Base-by-base conservation (phyloP, 2,888 invertebrate species). In the Habrosyne pyritoides region DNA sequence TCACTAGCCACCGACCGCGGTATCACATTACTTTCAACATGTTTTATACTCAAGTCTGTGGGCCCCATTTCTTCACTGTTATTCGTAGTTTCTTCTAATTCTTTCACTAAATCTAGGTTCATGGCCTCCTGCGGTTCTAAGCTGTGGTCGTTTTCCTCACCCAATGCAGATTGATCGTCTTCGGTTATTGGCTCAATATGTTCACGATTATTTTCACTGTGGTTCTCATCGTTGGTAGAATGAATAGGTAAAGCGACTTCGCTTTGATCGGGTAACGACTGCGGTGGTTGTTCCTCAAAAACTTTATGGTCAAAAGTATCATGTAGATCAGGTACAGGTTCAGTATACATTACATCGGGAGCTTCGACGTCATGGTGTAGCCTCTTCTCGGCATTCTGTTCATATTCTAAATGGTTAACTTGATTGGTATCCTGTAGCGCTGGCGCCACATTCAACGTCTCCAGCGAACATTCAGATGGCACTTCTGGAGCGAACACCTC, bases 41-140 rank as follows among this genome's bases (percentile, higher is more conserved):
- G 76, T 79, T 88, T 93, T 75, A 92, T 80, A 73, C 93, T 93
- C 67, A 95, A 77, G 82, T 95, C 94, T 10, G 94, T 94, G 5
- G 94, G 94, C 57, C 89, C 83, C 54, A 92, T 81, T 56, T 93
- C 93, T 49, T 91, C 93, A 63, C 73, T 72, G 30, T 74, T 12
- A 69, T 56, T n/a, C 77, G 75, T 56, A 2, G n/a, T n/a, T 14
- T 57, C 53, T 10, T 55, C 46, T 21, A 47, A 21, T 10, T 60
- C 55, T 56, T 49, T 61, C 14, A 14, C 46, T 10, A 49, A 42
- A 52, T 48, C n/a, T 10, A 21, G n/a, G 47, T 52, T 33, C 10
- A 52, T 42, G 2, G 36, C 14, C 42, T 63, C 73, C 56, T 69
- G 60, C 51, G 46, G 60, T 53, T 61, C 63, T 54, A 54, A 36